These are phyloP conservation scores for Perca schrenkii DNA, from an alignment of 2,113 vertebrate species.

Conservation along the genomic window DNA sequence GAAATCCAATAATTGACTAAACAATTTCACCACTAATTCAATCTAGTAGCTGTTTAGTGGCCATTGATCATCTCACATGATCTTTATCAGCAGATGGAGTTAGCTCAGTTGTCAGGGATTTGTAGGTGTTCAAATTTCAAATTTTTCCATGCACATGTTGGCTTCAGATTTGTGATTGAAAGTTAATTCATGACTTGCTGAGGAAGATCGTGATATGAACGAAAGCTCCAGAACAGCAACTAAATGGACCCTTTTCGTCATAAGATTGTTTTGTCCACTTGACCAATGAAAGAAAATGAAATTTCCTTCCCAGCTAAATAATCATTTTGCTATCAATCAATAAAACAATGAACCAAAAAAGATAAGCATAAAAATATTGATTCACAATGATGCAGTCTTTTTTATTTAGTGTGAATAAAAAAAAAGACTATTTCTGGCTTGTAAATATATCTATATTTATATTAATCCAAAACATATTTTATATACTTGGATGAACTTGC, in stretches of 20 bases:
- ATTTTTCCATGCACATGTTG: too few species aligned
- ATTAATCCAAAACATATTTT: not conserved
- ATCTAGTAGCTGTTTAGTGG: not conserved
- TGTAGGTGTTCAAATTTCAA: not conserved
- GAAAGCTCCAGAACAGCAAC: not conserved
- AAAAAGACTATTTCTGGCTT: not conserved
- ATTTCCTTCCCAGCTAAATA: not conserved
- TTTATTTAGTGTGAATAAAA: not conserved
- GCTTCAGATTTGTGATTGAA: too few species aligned
- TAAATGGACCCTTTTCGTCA: not conserved
- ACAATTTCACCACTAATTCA: not conserved
- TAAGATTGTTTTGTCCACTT: not conserved
- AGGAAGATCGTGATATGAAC: not conserved
- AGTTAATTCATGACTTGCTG: too few species aligned
- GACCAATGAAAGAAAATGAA: not conserved
- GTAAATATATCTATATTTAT: not conserved
- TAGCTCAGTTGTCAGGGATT: not conserved
- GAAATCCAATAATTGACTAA: not conserved
- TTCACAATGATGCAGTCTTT: not conserved
- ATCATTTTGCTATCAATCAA: not conserved
- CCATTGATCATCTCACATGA: not conserved
- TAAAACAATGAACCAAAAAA: not conserved
- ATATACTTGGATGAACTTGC: not conserved
- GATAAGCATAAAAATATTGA: not conserved
- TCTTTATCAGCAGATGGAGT: not conserved